These are phyloP conservation scores for Brachypalpus laphriformis DNA, from an alignment of 2,888 invertebrate genomes.

Conservation along the genomic window DNA sequence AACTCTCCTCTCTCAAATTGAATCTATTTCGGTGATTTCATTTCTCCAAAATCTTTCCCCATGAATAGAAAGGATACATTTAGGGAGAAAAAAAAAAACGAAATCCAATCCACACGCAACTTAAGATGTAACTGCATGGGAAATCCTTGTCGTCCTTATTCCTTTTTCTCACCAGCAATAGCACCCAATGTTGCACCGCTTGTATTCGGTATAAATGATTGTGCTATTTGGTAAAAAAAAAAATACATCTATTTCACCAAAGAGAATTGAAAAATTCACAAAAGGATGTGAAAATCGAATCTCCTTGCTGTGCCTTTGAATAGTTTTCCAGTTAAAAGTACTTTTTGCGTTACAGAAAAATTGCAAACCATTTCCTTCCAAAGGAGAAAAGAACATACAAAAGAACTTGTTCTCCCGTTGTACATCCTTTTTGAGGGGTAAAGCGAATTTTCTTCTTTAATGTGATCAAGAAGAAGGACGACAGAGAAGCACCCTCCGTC, in stretches of 20 bases:
- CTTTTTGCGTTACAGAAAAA: slow-evolving; percentile 21
- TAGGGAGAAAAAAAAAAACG: not conserved
- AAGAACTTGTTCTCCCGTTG: not conserved
- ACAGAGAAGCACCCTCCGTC: not conserved
- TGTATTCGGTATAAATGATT: slow-evolving; percentile 56
- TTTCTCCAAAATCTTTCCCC: slow-evolving; percentile 4
- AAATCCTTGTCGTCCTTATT: not conserved
- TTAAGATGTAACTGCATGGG: slow-evolving; percentile 32
- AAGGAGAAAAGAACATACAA: not conserved
- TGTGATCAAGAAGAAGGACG: slow-evolving; percentile 20
- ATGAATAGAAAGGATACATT: not conserved
- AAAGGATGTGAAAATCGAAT: slow-evolving; percentile 51
- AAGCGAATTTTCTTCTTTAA: slow-evolving; percentile 34
- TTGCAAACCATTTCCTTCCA: slow-evolving; percentile 20
- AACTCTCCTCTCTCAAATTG: slow-evolving; percentile 20
- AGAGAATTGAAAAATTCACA: slow-evolving; percentile 29
- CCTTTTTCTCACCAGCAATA: not conserved
- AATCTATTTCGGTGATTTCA: slow-evolving; percentile 35
- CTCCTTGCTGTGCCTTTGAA: slow-evolving; percentile 5
- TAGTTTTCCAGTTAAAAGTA: slow-evolving; percentile 50
- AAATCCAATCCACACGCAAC: slow-evolving; percentile 47
- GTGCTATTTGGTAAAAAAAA: slow-evolving; percentile 34
- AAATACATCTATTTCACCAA: slow-evolving; percentile 17
- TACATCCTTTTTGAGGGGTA: slow-evolving; percentile 1
- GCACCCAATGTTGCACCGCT: slow-evolving; percentile 30